Evolutionary conservation across 1,140 invertebrate genomes (phyloP), one percentile per base, ranked within the genome.

Genomic region (Andricus grossulariae): DNA sequence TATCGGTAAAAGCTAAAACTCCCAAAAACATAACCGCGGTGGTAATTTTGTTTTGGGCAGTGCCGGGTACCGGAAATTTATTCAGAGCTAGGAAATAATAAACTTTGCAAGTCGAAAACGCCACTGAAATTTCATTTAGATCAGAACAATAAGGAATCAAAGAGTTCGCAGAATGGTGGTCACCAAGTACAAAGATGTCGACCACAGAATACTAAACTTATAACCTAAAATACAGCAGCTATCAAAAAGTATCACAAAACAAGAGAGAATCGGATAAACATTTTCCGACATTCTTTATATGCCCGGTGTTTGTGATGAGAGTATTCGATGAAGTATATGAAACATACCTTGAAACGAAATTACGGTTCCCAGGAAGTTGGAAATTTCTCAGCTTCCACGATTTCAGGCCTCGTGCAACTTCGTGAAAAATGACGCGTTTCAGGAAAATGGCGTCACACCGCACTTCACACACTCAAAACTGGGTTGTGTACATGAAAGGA

Each of bases 361-460:
- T 66, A 66, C 60, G 60, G 60, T 66, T 66, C 25, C 32, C 32
- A 66, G 39, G 32, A 25, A 66, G 10, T 45, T 66, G 60, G 60
- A 66, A 66, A 66, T 66, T 66, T 66, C 60, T 66, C 60, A 66
- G 60, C 60, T 66, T 39, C 60, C 60, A 39, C 60, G 25, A 66
- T 66, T 66, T 66, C 60, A 66, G 32, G 39, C 45, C 32, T 66
- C 60, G 60, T n/a, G 25, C 39, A 25, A 32, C 60, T 45, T 45
- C 60, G 25, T 39, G 60, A 66, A 66, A 66, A 66, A 66, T 66
- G 60, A 66, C 60, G 60, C 60, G 25, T 39, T 66, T 15, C 11
- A 66, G 4, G 7, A 39, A 32, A 32, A 32, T 32, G 25, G 25
- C 25, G 25, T 39, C 60, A 66, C 32, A 32, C 21, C 4, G 39